phyloP scores from a whole-genome alignment of 2,113 vertebrate species.

The Sorex fumeus region DNA sequence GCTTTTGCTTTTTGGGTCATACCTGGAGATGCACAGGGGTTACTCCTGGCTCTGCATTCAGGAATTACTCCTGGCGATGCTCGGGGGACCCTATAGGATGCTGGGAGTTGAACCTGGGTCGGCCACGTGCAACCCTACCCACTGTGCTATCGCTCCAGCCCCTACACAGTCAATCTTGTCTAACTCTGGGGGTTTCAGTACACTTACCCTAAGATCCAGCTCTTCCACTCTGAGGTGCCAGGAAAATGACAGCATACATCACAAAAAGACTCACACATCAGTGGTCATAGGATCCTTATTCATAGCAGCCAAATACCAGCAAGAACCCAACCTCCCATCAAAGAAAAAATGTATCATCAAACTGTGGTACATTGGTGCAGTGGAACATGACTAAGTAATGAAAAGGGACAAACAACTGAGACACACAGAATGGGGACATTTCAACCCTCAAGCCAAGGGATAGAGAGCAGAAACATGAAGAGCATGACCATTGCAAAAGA shows the following conservation, averaged over 20 bases:
- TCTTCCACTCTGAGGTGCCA: conserved; percentile 32
- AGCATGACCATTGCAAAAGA: background rate
- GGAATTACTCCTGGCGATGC: no score
- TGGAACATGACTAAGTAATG: conserved; percentile 23
- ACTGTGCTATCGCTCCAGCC: no score
- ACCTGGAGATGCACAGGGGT: no score
- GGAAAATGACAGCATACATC: conserved; percentile 27
- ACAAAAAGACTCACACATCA: conserved; percentile 49
- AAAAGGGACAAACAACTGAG: conserved; percentile 39
- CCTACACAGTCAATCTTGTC: no score
- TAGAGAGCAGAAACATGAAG: background rate
- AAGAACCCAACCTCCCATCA: conserved; percentile 43
- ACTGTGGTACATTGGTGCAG: conserved; percentile 1
- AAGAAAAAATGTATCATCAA: conserved; percentile 30
- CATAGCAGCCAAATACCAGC: conserved; percentile 54
- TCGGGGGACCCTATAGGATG: no score
- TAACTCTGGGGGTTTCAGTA: conserved; percentile 21
- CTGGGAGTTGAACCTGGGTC: no score
- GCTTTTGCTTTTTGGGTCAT: no score
- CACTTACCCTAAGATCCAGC: conserved; percentile 8
- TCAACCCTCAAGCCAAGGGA: conserved; percentile 27
- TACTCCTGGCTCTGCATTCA: no score
- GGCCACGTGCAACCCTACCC: no score
- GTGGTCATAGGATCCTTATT: conserved; percentile 33
- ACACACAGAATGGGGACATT: background rate